phyloP scores from a whole-genome alignment of 2,888 invertebrate species.

The Elegia similella region DNA sequence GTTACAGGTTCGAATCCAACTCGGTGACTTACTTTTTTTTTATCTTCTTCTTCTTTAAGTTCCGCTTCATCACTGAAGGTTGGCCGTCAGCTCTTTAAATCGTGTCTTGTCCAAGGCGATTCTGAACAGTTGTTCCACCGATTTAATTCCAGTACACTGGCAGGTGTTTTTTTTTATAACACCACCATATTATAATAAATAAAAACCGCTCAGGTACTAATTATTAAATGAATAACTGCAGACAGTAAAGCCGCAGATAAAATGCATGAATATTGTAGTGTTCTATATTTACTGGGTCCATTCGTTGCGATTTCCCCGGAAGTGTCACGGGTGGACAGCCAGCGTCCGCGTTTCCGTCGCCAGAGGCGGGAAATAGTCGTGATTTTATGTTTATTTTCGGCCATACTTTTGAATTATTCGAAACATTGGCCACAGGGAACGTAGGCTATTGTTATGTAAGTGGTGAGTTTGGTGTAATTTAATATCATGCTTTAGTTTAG shows the following conservation, averaged over 20 bases:
- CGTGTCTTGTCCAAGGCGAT: too few species aligned
- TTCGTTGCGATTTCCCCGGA: constrained; percentile 51
- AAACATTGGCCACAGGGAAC: constrained; percentile 27
- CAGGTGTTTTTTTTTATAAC: too few species aligned
- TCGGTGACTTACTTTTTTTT: too few species aligned
- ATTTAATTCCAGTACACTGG: too few species aligned
- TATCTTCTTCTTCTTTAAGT: too few species aligned
- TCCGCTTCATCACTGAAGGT: too few species aligned
- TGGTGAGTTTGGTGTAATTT: neutral
- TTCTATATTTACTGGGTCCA: constrained; percentile 24
- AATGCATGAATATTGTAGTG: constrained; percentile 17
- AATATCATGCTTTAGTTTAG: neutral
- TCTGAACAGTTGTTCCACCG: too few species aligned
- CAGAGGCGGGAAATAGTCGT: constrained; percentile 52
- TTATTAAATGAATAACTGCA: neutral
- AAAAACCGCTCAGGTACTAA: too few species aligned
- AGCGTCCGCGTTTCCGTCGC: constrained; percentile 53
- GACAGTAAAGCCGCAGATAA: constrained; percentile 19
- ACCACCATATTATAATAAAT: too few species aligned
- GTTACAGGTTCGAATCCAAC: too few species aligned
- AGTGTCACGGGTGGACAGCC: constrained; percentile 55
- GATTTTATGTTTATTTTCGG: constrained; percentile 64
- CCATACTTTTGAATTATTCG: constrained; percentile 53
- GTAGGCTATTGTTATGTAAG: neutral
- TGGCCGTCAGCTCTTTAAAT: too few species aligned